Evolutionary conservation across 2,113 vertebrate genomes (phyloP).

Genomic region (Bothrops jararaca): DNA sequence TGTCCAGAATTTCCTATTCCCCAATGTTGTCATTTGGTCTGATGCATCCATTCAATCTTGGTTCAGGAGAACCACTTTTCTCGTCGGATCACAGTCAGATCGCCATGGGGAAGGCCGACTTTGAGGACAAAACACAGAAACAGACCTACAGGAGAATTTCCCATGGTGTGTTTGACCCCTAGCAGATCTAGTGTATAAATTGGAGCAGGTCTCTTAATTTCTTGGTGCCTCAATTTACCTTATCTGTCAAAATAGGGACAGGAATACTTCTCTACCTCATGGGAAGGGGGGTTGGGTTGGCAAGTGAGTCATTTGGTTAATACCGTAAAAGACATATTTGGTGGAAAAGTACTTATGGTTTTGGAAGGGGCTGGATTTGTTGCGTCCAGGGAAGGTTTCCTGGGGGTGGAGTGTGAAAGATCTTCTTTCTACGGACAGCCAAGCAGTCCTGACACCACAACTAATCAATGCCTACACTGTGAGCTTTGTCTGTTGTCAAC

Average conservation of each 20-base stretch:
- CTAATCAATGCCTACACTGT: neutral
- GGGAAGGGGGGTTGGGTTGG: slow-evolving; percentile 44
- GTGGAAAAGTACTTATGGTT: slow-evolving; percentile 47
- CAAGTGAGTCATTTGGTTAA: slow-evolving; percentile 49
- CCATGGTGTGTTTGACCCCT: slow-evolving; percentile 32
- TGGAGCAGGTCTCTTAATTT: slow-evolving; percentile 65
- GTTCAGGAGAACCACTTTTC: slow-evolving; percentile 38
- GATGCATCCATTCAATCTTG: neutral
- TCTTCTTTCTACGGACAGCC: neutral
- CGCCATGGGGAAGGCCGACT: slow-evolving; percentile 8
- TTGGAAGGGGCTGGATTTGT: slow-evolving; percentile 35
- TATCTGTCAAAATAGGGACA: slow-evolving; percentile 55
- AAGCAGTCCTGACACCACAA: neutral
- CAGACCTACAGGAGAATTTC: slow-evolving; percentile 28
- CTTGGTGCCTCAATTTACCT: slow-evolving; percentile 63
- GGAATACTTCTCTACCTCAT: slow-evolving; percentile 62
- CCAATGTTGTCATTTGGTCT: slow-evolving; percentile 6
- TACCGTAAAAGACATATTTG: slow-evolving; percentile 52
- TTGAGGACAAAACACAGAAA: slow-evolving; percentile 36
- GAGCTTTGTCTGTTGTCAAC: neutral
- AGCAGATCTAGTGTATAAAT: slow-evolving; percentile 46
- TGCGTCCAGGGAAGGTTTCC: neutral
- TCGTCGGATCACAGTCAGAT: neutral
- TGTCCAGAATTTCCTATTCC: slow-evolving; percentile 27
- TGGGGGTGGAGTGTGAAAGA: slow-evolving; percentile 9